phyloP scores from a whole-genome alignment of 2,888 invertebrate genomes.

The Taenaris catops region DNA sequence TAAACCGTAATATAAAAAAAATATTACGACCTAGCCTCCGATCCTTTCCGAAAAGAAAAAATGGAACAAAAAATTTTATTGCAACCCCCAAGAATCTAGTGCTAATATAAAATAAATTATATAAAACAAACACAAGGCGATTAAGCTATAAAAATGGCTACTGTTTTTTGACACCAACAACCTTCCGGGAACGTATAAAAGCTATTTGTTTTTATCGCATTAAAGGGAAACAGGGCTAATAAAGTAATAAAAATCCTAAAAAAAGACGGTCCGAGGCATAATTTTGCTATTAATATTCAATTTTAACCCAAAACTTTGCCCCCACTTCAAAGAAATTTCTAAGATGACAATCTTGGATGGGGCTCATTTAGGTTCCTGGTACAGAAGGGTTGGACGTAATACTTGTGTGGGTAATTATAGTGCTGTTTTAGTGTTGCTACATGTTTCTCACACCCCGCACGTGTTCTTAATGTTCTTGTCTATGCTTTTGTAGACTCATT shows the following conservation, averaged over 20 bases:
- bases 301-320: conserved; percentile 63
- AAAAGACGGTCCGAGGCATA: conserved; percentile 53
- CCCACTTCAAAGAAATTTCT: conserved; percentile 73
- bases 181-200: conserved; percentile 66
- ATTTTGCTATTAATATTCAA: conserved; percentile 79
- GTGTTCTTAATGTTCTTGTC: conserved; percentile 14
- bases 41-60: not conserved
- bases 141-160: conserved; percentile 74
- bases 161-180: conserved; percentile 71
- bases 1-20: conserved; percentile 1
- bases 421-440: conserved; percentile 29
- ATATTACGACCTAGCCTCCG: conserved; percentile 4
- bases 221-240: conserved; percentile 65
- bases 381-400: conserved; percentile 48
- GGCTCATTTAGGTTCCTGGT: conserved; percentile 66
- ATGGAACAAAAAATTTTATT: conserved; percentile 30
- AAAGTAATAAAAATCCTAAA: conserved; percentile 70
- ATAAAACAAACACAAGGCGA: conserved; percentile 56
- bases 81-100: conserved; percentile 34
- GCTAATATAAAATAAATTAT: conserved; percentile 47
- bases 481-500: too few species aligned
- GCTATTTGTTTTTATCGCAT: conserved; percentile 70
- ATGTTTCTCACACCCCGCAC: conserved; percentile 29
- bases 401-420: conserved; percentile 26
- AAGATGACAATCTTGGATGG: conserved; percentile 59